Percentiles rank a stretch among this genome's conserved stretches.
phyloP scores from a whole-genome alignment of 2,113 vertebrate genomes.

The Stictonetta naevosa region DNA sequence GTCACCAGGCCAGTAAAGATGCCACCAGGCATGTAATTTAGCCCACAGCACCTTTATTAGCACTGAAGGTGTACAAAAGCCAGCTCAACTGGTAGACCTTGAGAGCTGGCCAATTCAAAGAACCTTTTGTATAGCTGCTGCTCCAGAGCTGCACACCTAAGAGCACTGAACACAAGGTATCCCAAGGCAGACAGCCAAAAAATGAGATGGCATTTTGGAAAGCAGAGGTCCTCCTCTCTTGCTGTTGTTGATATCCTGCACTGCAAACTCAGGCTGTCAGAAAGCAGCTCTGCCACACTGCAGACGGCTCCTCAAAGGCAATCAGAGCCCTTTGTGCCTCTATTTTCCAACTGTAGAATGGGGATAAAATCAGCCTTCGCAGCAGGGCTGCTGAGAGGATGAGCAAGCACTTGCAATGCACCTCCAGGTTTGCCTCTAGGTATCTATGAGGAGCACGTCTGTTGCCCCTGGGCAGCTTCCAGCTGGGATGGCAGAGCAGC shows the following conservation, averaged over 20 bases:
- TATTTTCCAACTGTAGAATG: neutral
- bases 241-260: neutral
- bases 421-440: neutral
- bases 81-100: neutral
- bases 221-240: neutral
- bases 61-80: neutral
- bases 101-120: neutral
- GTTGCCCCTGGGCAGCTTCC: neutral
- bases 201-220: neutral
- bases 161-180: neutral
- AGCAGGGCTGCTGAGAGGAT: neutral
- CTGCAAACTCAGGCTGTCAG: neutral
- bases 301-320: neutral
- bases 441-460: neutral
- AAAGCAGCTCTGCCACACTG: neutral
- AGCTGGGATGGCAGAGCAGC: neutral
- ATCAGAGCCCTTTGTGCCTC: neutral
- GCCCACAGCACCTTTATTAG: neutral
- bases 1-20: neutral
- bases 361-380: neutral
- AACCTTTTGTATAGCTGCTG: neutral
- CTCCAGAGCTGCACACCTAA: neutral
- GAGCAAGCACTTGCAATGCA: neutral
- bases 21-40: neutral
- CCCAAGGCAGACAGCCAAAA: neutral